Evolutionary conservation across 2,888 invertebrate genomes (phyloP).

Genomic region (Cephus pygmeus): DNA sequence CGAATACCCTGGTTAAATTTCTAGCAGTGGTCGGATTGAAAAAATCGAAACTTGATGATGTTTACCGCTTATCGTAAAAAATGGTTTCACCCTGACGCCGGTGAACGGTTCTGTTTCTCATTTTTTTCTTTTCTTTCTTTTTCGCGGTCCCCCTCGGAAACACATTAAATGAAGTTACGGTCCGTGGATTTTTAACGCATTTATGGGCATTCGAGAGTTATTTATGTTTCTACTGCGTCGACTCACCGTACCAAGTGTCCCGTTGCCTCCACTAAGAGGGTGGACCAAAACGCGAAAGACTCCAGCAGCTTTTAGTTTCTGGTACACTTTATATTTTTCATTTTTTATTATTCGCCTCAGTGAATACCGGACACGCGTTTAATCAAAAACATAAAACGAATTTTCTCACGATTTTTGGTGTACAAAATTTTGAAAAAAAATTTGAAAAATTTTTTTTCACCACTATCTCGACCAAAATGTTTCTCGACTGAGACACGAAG

Average conservation of each 20-base stretch:
- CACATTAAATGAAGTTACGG: constrained; percentile 56
- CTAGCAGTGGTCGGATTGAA: neutral
- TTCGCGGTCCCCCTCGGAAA: constrained; percentile 40
- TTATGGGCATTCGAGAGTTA: constrained; percentile 58
- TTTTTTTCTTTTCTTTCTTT: constrained; percentile 29
- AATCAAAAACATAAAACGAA: neutral
- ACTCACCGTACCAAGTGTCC: constrained; percentile 7
- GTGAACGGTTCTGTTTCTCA: constrained; percentile 38
- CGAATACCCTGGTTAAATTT: neutral
- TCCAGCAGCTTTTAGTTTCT: neutral
- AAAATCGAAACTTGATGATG: neutral
- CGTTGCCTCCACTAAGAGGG: neutral
- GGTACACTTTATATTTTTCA: neutral
- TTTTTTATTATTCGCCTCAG: neutral
- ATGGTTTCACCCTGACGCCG: neutral
- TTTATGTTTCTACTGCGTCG: constrained; percentile 46
- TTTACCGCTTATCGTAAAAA: neutral
- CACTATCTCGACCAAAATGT: neutral
- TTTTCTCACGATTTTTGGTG: neutral
- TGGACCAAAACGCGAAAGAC: neutral
- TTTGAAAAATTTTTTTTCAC: too few species aligned
- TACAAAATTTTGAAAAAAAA: neutral
- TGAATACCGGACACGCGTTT: neutral
- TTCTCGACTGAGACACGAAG: neutral
- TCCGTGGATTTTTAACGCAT: constrained; percentile 58